Percentiles rank a stretch among this genome's conserved stretches.
Conservation (phyloP, 1,140 invertebrate genomes). For the Eriocheir sinensis region DNA sequence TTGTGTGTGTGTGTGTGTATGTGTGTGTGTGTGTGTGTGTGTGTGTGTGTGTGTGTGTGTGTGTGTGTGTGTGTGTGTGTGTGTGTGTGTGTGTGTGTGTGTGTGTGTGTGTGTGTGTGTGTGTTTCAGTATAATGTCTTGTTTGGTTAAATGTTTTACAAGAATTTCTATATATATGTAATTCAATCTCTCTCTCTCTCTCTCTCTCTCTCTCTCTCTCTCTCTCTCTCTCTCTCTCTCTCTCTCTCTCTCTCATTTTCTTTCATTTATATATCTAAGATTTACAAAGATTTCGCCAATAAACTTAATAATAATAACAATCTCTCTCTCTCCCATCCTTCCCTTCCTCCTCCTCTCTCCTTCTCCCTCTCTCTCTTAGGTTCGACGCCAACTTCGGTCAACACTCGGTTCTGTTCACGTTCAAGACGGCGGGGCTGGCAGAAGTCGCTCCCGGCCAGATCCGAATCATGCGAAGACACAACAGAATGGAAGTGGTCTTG, state of each 20-base stretch:
- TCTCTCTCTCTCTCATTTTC: no score
- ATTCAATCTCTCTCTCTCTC: not conserved
- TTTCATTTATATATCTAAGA: no score
- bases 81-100: not conserved
- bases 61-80: not conserved
- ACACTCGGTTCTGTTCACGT: slow-evolving; percentile 89
- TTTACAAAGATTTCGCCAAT: not conserved
- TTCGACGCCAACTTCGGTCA: slow-evolving; percentile 92
- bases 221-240: slow-evolving; percentile 1
- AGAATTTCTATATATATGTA: no score
- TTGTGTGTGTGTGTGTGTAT: no score
- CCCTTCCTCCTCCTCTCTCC: not conserved
- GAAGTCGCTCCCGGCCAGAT: slow-evolving; percentile 87
- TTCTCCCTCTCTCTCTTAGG: slow-evolving; percentile 82
- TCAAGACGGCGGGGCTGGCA: slow-evolving; percentile 88
- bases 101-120: not conserved
- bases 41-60: no score
- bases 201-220: not conserved
- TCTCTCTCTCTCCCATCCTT: not conserved
- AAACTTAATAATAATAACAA: not conserved
- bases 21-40: no score
- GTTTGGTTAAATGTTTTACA: not conserved
- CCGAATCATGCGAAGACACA: slow-evolving; percentile 88
- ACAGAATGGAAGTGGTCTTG: slow-evolving; percentile 91
- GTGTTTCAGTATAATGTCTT: not conserved